Percentiles rank a stretch among this genome's conserved stretches.
Conservation (phyloP, 2,888 invertebrate genomes). For the Andrena bicolor region DNA sequence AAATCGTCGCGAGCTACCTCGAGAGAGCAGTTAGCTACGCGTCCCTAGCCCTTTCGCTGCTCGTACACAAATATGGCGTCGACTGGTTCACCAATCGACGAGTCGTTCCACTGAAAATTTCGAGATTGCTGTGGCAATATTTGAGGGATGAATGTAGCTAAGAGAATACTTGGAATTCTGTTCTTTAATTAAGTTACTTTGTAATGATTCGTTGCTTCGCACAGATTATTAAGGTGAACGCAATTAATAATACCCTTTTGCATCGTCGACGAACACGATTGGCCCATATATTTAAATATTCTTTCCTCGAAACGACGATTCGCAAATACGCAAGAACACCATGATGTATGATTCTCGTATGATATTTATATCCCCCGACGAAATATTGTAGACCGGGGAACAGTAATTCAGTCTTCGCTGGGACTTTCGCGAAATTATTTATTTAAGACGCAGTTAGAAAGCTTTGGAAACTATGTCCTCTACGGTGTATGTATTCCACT, state of each 20-base stretch:
- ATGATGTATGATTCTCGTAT: conserved; percentile 8
- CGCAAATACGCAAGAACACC: conserved; percentile 2
- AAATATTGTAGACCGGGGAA: conserved; percentile 8
- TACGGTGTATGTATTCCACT: not conserved
- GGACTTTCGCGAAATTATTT: conserved; percentile 39
- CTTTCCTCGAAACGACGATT: not conserved
- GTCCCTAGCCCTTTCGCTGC: conserved; percentile 54
- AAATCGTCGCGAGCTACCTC: conserved; percentile 60
- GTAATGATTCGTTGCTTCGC: no score
- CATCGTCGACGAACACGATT: not conserved
- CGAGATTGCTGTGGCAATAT: not conserved
- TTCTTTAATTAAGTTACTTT: no score
- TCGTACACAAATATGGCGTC: not conserved
- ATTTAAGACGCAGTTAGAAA: conserved; percentile 13
- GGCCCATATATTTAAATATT: not conserved
- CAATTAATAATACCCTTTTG: not conserved
- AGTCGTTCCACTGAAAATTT: not conserved
- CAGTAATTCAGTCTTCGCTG: conserved; percentile 4
- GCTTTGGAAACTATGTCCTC: not conserved
- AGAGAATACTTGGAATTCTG: no score
- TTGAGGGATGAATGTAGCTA: not conserved
- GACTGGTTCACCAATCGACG: not conserved
- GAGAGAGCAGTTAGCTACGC: conserved; percentile 56
- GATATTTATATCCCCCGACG: conserved; percentile 11
- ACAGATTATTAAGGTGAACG: not conserved